phyloP scores from a whole-genome alignment of 2,888 invertebrate species.

The Villa cingulata region DNA sequence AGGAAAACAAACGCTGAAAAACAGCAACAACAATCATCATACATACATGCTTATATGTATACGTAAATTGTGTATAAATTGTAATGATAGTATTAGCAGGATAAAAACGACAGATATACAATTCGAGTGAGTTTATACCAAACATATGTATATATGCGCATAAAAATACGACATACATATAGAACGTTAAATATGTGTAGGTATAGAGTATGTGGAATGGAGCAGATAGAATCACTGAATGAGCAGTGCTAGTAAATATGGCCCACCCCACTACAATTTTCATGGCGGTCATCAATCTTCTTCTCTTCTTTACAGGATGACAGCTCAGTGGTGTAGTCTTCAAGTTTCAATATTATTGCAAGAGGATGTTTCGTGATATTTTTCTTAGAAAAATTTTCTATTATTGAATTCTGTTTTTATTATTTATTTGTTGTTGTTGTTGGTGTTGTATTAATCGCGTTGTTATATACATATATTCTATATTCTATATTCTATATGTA shows the following conservation, averaged over 20 bases:
- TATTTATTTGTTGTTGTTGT: too few species aligned
- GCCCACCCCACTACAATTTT: conserved; percentile 27
- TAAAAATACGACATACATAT: conserved; percentile 18
- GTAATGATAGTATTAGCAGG: too few species aligned
- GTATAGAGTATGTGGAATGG: too few species aligned
- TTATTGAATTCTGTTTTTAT: not conserved
- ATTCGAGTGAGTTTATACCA: not conserved
- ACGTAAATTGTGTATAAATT: too few species aligned
- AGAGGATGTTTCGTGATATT: not conserved
- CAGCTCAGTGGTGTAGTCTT: conserved; percentile 30
- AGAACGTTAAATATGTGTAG: conserved; percentile 5
- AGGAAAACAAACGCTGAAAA: not conserved
- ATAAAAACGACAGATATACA: not conserved
- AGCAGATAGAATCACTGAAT: too few species aligned
- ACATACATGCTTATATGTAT: too few species aligned
- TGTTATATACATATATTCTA: too few species aligned
- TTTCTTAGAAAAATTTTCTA: not conserved
- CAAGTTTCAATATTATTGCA: conserved; percentile 3
- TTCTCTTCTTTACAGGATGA: conserved; percentile 34
- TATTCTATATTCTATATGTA: too few species aligned
- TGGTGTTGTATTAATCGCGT: too few species aligned
- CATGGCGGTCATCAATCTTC: conserved; percentile 40
- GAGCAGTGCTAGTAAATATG: too few species aligned
- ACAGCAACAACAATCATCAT: not conserved
- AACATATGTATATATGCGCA: conserved; percentile 12